Base-by-base conservation (phyloP, 2,888 invertebrate species). In the Tiliacea aurago region DNA sequence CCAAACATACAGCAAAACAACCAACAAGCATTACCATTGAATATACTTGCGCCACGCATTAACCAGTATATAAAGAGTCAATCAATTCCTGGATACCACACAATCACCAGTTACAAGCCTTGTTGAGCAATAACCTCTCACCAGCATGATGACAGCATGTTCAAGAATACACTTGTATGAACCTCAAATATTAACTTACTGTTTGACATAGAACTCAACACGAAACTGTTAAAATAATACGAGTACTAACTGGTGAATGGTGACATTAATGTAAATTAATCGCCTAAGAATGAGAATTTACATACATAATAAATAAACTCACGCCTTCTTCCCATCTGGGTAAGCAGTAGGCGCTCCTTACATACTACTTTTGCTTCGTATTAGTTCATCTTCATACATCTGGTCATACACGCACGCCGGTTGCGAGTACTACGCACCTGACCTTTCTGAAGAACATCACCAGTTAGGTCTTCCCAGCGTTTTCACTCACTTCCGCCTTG, bases 71-170 rank as follows among this genome's bases (percentile, higher is more conserved):
- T 70, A 64, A 70, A 68, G 56, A 53, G 13, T 28, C 28, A 43
- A 71, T 71, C 70, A 69, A 69, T 81, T 83, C 74, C 28, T 68
- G 58, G 80, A 74, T 63, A 63, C n/a, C 43, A 45, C 56, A 79
- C 83, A 81, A 83, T 83, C n/a, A 74, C 67, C 33, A 18, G 28
- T 37, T 2, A 55, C 33, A 70, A 55, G 28, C 45, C n/a, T 33
- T 74, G 70, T 79, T 81, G 70, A 83, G 58, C 37, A 70, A 58
- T 55, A 69, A 51, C 45, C 51, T 47, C 53, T 65, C 18, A 55
- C 23, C 65, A 23, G 23, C 41, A 37, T 43, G 4, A 33, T 33
- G 20, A 15, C 33, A 41, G 11, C 18, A 13, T 13, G 20, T 28
- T 15, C 47, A 55, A 61, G 62, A 56, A 45, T 41, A 41, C 18